Evolutionary conservation across 2,797 vertebrate species (phyloP).

Genomic region (Erithacus rubecula): DNA sequence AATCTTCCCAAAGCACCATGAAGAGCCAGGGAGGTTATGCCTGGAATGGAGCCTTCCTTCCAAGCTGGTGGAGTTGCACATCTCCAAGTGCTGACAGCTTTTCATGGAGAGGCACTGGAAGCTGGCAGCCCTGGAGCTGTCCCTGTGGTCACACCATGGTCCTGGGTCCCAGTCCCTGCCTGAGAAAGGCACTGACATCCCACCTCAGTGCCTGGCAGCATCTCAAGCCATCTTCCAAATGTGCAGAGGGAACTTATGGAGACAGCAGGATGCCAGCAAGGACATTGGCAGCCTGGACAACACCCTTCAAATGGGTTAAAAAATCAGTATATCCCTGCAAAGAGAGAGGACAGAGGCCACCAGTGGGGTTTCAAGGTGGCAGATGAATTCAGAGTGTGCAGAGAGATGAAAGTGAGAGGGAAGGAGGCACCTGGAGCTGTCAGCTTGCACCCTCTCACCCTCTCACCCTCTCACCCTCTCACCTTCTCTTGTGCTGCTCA

Average conservation of each 20-base stretch:
- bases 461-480: no score
- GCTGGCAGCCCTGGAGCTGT: neutral
- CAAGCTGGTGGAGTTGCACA: neutral
- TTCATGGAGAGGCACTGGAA: neutral
- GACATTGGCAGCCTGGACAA: neutral
- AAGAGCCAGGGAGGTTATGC: neutral
- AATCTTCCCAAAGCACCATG: neutral
- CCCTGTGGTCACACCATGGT: fast-evolving
- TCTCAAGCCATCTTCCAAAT: neutral
- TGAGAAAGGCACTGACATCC: neutral
- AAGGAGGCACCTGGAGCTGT: neutral
- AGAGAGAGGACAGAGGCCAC: neutral
- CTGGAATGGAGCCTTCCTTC: neutral
- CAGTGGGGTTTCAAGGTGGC: neutral
- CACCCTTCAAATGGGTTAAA: neutral
- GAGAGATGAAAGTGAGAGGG: neutral
- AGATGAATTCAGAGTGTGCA: neutral
- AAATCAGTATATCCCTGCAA: neutral
- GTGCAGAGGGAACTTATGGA: neutral
- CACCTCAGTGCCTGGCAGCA: neutral
- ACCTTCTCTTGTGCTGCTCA: neutral
- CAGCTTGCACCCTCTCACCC: neutral
- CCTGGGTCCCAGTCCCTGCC: neutral
- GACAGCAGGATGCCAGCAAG: neutral
- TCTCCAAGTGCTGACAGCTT: neutral